Conservation (phyloP, 2,888 invertebrate genomes). For the Drosophila prostipennis region DNA sequence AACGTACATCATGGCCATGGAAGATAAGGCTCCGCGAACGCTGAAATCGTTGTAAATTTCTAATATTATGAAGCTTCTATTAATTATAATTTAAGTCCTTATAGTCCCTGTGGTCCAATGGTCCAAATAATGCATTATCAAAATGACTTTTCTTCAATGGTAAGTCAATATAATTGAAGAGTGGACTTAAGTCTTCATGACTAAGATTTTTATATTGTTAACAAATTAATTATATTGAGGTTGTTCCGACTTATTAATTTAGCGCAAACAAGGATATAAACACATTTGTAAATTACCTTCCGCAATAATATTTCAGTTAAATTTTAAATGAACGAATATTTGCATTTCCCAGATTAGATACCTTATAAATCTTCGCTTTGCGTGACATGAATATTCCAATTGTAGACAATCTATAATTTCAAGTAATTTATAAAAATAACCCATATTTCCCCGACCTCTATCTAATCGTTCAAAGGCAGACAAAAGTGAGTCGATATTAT, state of each 20-base stretch:
- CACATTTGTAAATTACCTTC: neutral
- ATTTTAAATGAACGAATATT: neutral
- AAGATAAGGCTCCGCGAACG: constrained; percentile 75
- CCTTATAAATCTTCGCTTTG: neutral
- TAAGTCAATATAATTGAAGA: too few species aligned
- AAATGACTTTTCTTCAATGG: neutral
- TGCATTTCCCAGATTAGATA: neutral
- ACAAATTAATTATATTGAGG: too few species aligned
- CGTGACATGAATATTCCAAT: neutral
- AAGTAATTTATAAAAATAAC: neutral
- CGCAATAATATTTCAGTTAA: neutral
- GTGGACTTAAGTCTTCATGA: too few species aligned
- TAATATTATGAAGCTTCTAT: neutral
- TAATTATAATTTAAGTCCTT: too few species aligned
- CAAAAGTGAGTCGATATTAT: constrained; percentile 5
- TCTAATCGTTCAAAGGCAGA: constrained; percentile 10
- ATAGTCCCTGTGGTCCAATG: too few species aligned
- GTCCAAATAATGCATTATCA: too few species aligned
- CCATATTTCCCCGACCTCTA: constrained; percentile 15
- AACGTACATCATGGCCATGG: constrained; percentile 72
- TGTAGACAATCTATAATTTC: neutral
- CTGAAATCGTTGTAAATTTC: constrained; percentile 24
- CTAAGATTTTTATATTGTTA: too few species aligned
- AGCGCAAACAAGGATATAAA: too few species aligned
- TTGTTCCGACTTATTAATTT: too few species aligned